These are phyloP conservation scores for Ormia ochracea DNA, from an alignment of 2,888 invertebrate species.

Conservation along the genomic window DNA sequence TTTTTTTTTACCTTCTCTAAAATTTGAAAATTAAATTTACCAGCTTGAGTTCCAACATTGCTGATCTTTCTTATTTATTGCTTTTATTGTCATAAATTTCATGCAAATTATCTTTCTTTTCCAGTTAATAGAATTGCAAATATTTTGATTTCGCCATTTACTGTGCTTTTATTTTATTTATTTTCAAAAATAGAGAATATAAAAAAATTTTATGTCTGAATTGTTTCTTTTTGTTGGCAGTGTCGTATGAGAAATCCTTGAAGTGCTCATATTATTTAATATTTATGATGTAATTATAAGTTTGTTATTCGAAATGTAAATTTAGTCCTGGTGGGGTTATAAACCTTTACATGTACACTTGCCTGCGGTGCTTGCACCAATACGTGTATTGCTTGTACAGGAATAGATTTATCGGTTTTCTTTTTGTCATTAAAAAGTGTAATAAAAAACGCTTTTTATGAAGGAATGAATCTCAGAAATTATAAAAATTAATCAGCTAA, in stretches of 20 bases:
- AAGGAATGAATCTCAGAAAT: no score
- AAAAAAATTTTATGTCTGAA: background rate
- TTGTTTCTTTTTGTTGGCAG: background rate
- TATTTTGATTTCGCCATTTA: background rate
- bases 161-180: background rate
- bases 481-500: no score
- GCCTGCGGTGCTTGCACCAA: background rate
- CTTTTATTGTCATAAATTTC: no score
- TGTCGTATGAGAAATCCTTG: background rate
- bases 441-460: no score
- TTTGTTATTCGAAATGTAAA: background rate
- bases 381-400: background rate
- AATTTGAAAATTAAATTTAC: no score
- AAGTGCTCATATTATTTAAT: slow-evolving; percentile 22
- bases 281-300: slow-evolving; percentile 28
- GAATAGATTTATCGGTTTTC: background rate
- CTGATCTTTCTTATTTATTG: no score
- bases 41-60: no score
- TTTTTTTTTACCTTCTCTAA: no score
- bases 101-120: no score
- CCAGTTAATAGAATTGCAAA: no score
- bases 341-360: background rate
- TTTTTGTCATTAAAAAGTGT: background rate
- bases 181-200: background rate
- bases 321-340: background rate